phyloP scores from a whole-genome alignment of 2,888 invertebrate genomes.

The Muschampia staudingeri region DNA sequence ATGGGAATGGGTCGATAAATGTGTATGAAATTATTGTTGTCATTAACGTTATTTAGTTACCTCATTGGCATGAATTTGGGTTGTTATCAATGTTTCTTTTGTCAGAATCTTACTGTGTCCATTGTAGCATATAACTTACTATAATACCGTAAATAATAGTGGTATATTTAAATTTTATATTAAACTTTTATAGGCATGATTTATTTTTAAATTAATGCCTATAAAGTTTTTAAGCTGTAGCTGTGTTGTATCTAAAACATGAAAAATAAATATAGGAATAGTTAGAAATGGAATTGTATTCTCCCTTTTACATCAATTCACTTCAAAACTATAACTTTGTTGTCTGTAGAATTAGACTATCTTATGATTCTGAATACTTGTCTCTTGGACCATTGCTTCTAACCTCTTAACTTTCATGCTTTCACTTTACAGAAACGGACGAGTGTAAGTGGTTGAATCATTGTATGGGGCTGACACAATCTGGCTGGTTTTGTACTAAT shows the following conservation, averaged over 20 bases:
- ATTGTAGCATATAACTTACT: slow-evolving; percentile 17
- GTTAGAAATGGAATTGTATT: neutral
- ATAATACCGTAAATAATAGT: neutral
- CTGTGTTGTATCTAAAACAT: neutral
- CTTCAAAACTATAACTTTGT: neutral
- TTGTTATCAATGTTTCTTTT: slow-evolving; percentile 14
- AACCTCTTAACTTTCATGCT: slow-evolving; percentile 88
- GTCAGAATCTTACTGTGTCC: neutral
- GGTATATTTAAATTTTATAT: neutral
- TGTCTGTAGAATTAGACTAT: slow-evolving; percentile 14
- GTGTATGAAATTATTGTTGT: neutral
- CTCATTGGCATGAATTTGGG: slow-evolving; percentile 39
- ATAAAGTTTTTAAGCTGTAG: neutral
- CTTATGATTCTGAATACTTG: slow-evolving; percentile 15
- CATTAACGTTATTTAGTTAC: neutral
- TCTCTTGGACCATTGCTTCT: slow-evolving; percentile 75
- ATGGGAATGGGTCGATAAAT: slow-evolving; percentile 22
- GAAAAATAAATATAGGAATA: neutral
- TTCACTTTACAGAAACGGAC: slow-evolving; percentile 90
- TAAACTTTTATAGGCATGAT: too few relatives aligned
- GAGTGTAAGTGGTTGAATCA: slow-evolving; percentile 89
- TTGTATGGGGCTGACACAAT: slow-evolving; percentile 82
- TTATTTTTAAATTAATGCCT: neutral
- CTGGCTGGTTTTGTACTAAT: slow-evolving; percentile 81
- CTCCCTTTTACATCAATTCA: neutral